A percentile compares a stretch with the other conserved stretches of the same genome.
Conservation (phyloP, 1,140 invertebrate species). For the Ylistrum balloti region DNA sequence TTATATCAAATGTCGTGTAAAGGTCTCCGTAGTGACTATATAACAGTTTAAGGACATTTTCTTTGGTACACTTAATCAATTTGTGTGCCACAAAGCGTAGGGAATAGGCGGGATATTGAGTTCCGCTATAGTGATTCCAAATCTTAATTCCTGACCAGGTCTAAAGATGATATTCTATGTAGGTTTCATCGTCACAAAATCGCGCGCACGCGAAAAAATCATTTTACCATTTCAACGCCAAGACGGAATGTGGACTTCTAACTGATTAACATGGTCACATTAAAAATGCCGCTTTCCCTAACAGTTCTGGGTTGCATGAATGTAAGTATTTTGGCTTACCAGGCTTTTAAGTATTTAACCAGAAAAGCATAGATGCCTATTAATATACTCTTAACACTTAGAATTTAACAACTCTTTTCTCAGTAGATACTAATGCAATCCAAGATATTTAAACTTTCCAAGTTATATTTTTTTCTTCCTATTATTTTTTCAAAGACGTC, state of each 20-base stretch:
- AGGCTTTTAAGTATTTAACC: not conserved
- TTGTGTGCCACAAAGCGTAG: too few species aligned
- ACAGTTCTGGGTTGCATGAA: not conserved
- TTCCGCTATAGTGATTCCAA: too few species aligned
- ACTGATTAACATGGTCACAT: not conserved
- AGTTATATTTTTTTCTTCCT: not conserved
- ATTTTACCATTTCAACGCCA: not conserved
- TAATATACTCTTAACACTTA: not conserved
- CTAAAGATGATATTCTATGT: too few species aligned
- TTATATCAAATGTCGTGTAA: too few species aligned
- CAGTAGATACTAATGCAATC: not conserved
- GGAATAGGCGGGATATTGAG: too few species aligned
- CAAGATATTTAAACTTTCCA: not conserved
- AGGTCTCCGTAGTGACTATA: too few species aligned
- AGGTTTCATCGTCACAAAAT: not conserved
- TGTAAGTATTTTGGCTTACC: not conserved
- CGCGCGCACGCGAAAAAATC: not conserved
- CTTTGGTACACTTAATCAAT: too few species aligned
- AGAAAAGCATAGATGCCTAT: not conserved
- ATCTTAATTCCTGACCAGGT: too few species aligned
- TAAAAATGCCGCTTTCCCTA: conserved; percentile 17
- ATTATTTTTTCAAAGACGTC: not conserved
- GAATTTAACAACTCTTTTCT: not conserved
- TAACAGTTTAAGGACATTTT: too few species aligned
- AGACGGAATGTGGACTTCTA: not conserved